Evolutionary conservation across 2,113 vertebrate genomes (phyloP).

Genomic region (Actenoides lindsayi): DNA sequence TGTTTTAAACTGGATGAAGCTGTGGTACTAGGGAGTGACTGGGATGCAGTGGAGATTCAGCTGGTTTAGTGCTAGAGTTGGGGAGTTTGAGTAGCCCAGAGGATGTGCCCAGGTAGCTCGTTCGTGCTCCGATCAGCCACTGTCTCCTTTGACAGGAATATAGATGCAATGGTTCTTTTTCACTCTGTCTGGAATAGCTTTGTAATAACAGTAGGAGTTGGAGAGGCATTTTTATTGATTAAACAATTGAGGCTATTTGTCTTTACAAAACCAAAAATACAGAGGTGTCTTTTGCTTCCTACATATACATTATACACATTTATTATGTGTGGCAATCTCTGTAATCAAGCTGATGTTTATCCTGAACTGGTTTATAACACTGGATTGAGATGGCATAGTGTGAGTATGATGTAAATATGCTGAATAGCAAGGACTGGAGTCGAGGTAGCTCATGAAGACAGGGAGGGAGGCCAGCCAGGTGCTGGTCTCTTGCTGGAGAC

Average conservation of each 20-base stretch:
- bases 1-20: background rate
- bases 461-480: background rate
- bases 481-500: background rate
- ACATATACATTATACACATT: conserved; percentile 41
- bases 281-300: conserved; percentile 71
- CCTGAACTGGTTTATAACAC: background rate
- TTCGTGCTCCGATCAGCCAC: conserved; percentile 11
- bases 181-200: conserved; percentile 72
- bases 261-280: conserved; percentile 70
- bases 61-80: background rate
- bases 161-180: conserved; percentile 59
- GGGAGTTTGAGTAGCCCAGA: background rate
- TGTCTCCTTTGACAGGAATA: conserved; percentile 57
- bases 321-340: conserved; percentile 42
- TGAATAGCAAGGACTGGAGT: background rate
- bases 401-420: background rate
- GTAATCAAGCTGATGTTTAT: conserved; percentile 63
- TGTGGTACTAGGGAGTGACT: accelerated
- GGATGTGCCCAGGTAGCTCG: background rate
- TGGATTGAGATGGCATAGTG: background rate
- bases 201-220: conserved; percentile 72
- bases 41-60: background rate
- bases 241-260: conserved; percentile 77
- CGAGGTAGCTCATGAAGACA: background rate
- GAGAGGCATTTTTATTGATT: conserved; percentile 82